These are phyloP conservation scores for Epinephelus coioides DNA, from an alignment of 2,797 vertebrate species.

Conservation along the genomic window DNA sequence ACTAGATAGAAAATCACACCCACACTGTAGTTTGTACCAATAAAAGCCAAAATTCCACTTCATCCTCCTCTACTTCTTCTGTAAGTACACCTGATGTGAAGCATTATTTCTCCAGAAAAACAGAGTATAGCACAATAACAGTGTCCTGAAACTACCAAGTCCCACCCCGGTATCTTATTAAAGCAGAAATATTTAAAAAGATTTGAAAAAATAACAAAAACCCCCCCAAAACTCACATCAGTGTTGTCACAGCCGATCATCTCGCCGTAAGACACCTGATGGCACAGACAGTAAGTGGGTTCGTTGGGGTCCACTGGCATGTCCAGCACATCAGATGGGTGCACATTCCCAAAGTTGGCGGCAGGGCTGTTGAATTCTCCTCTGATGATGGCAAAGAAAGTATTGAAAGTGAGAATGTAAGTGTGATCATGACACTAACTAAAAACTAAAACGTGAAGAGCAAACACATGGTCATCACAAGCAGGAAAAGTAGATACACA, in stretches of 20 bases:
- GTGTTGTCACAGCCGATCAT: conserved; percentile 99
- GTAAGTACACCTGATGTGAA: background rate
- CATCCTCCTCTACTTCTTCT: background rate
- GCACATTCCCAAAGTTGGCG: conserved; percentile 94
- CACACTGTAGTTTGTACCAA: too few relatives aligned
- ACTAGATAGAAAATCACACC: too few relatives aligned
- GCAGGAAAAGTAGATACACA: background rate
- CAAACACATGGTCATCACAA: conserved; percentile 10
- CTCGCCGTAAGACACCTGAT: conserved; percentile 99
- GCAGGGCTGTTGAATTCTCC: conserved; percentile 93
- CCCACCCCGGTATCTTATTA: background rate
- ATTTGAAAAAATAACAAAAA: background rate
- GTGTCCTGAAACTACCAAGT: background rate
- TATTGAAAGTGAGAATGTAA: background rate
- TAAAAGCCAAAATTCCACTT: too few relatives aligned
- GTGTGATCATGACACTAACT: background rate
- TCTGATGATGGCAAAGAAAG: conserved; percentile 78
- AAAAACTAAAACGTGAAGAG: background rate
- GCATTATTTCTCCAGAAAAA: conserved; percentile 11
- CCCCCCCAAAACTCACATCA: conserved; percentile 88
- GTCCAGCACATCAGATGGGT: conserved; percentile 98
- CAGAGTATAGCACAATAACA: background rate
- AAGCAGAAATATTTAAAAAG: background rate
- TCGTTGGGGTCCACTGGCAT: conserved; percentile 99
- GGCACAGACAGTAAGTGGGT: conserved; percentile 98